phyloP scores from a whole-genome alignment of 2,797 vertebrate genomes.

The Gallirallus australis region DNA sequence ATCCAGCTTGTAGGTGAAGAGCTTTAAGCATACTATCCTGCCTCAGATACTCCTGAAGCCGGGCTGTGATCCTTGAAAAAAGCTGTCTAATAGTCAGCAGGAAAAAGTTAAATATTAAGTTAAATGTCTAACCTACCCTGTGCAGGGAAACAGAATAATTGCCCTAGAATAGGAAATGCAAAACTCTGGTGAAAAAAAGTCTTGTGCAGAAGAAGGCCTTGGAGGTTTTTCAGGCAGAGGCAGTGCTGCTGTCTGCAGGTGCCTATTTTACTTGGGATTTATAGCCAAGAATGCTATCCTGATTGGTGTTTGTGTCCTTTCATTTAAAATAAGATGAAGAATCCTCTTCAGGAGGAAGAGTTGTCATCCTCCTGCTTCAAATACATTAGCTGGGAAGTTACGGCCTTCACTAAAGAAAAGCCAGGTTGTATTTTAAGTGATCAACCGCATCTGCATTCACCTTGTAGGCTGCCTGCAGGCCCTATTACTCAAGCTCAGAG shows the following conservation, averaged over 20 bases:
- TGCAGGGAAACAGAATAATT: background rate
- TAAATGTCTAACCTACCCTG: background rate
- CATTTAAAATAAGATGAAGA: background rate
- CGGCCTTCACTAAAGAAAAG: background rate
- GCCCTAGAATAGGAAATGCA: background rate
- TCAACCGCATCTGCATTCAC: background rate
- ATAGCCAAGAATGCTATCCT: background rate
- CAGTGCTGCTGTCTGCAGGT: background rate
- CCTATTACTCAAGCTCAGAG: background rate
- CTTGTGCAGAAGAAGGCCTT: background rate
- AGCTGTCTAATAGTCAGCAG: background rate
- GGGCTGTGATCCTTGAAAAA: background rate
- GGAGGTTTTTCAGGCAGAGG: background rate
- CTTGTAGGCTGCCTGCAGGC: background rate
- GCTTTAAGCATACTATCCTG: background rate
- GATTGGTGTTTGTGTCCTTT: background rate
- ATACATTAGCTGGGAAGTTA: background rate
- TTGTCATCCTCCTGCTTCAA: background rate
- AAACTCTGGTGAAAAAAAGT: background rate
- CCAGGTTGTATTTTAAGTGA: background rate
- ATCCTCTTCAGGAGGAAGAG: background rate
- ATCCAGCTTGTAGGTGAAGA: background rate
- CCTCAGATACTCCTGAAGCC: background rate
- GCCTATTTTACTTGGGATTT: background rate
- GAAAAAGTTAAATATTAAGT: background rate